phyloP scores from a whole-genome alignment of 2,888 invertebrate species.

The Hesperia comma region DNA sequence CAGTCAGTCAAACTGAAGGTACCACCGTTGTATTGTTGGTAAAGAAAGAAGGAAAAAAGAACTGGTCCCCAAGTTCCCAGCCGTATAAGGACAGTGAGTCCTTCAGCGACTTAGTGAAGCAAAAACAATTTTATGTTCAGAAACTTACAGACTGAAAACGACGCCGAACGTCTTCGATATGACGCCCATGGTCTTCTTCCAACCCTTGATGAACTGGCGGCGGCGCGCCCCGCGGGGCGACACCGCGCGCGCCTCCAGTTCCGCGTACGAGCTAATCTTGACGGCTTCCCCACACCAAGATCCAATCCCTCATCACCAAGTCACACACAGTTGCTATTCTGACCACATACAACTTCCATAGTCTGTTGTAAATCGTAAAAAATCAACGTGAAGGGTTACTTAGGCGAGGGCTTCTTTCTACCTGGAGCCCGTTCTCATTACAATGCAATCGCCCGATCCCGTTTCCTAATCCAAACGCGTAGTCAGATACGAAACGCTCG shows the following conservation, averaged over 20 bases:
- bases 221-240: constrained; percentile 77
- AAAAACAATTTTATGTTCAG: background rate
- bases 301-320: constrained; percentile 63
- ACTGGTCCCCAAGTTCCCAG: no score
- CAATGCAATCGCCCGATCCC: constrained; percentile 57
- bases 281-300: constrained; percentile 54
- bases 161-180: constrained; percentile 91
- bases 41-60: no score
- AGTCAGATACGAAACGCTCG: constrained; percentile 52
- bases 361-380: constrained; percentile 14
- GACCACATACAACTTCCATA: constrained; percentile 56
- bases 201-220: constrained; percentile 80
- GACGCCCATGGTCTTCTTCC: constrained; percentile 88
- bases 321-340: constrained; percentile 55
- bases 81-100: no score
- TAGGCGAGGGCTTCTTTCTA: no score
- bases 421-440: constrained; percentile 53
- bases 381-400: constrained; percentile 37
- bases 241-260: constrained; percentile 72
- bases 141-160: constrained; percentile 91
- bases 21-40: no score
- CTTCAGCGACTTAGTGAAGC: no score
- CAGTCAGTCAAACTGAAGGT: no score
- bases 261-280: constrained; percentile 80
- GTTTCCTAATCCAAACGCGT: constrained; percentile 64